Evolutionary conservation across 2,113 vertebrate species (phyloP).

Genomic region (Excalfactoria chinensis): DNA sequence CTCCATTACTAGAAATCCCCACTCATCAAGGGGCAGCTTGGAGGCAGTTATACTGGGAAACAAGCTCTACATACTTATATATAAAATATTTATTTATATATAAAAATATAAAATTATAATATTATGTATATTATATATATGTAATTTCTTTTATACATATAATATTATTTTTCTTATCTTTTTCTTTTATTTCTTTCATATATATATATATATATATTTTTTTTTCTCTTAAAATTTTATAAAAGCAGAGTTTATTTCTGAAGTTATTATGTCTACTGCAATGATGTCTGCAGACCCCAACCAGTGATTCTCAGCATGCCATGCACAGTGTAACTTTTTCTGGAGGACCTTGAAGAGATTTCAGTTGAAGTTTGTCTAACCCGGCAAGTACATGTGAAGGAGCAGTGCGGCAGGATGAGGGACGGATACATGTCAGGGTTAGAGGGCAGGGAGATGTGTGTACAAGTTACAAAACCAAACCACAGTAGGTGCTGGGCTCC

Average conservation of each 20-base stretch:
- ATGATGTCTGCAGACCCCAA: not conserved
- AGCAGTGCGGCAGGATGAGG: not conserved
- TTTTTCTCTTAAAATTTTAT: not conserved
- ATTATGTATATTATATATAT: no score
- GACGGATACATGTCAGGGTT: not conserved
- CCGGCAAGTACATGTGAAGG: not conserved
- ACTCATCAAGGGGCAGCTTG: not conserved
- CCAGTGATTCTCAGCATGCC: not conserved
- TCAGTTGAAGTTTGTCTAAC: not conserved
- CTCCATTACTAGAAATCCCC: not conserved
- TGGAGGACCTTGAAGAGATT: not conserved
- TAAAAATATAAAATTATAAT: no score
- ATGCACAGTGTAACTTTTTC: not conserved
- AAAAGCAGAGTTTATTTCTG: not conserved
- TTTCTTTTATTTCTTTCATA: no score
- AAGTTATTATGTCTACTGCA: not conserved
- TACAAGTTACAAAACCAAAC: not conserved
- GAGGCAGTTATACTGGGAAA: not conserved
- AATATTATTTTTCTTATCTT: not conserved
- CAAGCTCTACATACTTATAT: fast-evolving
- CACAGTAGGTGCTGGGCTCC: not conserved
- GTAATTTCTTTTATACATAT: no score
- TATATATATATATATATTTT: no score
- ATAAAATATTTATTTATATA: no score
- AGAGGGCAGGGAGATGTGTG: not conserved